A percentile compares a stretch with the other conserved stretches of the same genome.
phyloP scores from a whole-genome alignment of 2,113 vertebrate species.

The human region DNA sequence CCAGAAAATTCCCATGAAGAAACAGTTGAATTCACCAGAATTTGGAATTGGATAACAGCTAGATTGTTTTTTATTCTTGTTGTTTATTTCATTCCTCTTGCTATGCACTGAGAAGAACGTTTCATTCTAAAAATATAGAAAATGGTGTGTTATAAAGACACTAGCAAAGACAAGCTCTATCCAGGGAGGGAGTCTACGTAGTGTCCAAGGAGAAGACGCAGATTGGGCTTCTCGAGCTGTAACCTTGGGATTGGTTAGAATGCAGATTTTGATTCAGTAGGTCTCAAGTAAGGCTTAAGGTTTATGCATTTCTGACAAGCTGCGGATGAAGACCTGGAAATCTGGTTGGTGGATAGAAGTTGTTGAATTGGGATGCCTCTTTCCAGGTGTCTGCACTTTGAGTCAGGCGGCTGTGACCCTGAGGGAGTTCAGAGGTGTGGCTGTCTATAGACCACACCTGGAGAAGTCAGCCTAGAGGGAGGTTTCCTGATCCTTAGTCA shows the following conservation, averaged over 20 bases:
- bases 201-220: neutral
- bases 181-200: neutral
- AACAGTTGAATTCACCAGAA: neutral
- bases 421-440: too few relatives aligned
- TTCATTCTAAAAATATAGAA: neutral
- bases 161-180: neutral
- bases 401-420: too few relatives aligned
- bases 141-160: neutral
- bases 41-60: neutral
- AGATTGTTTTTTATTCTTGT: neutral
- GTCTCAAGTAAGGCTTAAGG: neutral
- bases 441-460: neutral
- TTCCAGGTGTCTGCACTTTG: too few relatives aligned
- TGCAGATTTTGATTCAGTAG: neutral
- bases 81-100: slow-evolving; percentile 20
- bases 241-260: neutral
- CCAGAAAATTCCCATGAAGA: slow-evolving; percentile 1
- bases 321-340: neutral
- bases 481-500: neutral
- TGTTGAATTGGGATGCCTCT: too few relatives aligned
- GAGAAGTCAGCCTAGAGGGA: neutral
- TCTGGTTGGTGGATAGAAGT: too few relatives aligned
- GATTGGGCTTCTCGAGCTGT: neutral
- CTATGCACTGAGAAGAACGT: neutral
- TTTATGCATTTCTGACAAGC: neutral